Base-by-base conservation (phyloP, 2,888 invertebrate species). In the Scelioninae gen. 1 region DNA sequence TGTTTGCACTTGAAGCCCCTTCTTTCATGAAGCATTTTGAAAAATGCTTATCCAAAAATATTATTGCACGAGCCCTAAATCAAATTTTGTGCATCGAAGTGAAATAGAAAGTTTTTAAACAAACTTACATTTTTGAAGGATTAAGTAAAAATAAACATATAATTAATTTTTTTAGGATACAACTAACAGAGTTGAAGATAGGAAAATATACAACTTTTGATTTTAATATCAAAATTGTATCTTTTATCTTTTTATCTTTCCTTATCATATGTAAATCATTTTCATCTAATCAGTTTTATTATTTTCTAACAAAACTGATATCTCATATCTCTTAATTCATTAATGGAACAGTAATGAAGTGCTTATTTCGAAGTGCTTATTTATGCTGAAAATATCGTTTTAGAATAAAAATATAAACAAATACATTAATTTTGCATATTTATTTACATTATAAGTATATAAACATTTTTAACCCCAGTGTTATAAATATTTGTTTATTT, bases 61-160 rank as follows among this genome's bases (percentile, higher is more conserved):
- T 82, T 77, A 82, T 82, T 82, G 82, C 82, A 82, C 76, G 62
- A 51, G 43, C 77, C 82, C 82, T 62, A 32, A 71, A 62, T 47
- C 47, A 10, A 43, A 60, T 23, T 40, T 9, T 29, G 10, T 13
- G 45, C 11, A 34, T 40, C 16, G 43, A 63, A 72, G 16, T 45
- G 31, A 43, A 60, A 77, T 51, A 51, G 65, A 56, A 65, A 75
- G 56, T 53, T 56, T 55, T 15, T 0, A 29, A 29, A 53, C 16
- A 51, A 38, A 34, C 11, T 23, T 15, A 1, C 15, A 66, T 5
- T 31, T 13, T 7, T 0, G 8, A 40, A 34, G 34, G 9, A n/a
- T n/a, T n/a, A n/a, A n/a, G n/a, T n/a, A n/a, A n/a, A n/a, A n/a
- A n/a, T n/a, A 23, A 15, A 0, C 15, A 34, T 55, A 34, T 1